Evolutionary conservation across 2,888 invertebrate species (phyloP).

Genomic region (Malthinus seriepunctatus): DNA sequence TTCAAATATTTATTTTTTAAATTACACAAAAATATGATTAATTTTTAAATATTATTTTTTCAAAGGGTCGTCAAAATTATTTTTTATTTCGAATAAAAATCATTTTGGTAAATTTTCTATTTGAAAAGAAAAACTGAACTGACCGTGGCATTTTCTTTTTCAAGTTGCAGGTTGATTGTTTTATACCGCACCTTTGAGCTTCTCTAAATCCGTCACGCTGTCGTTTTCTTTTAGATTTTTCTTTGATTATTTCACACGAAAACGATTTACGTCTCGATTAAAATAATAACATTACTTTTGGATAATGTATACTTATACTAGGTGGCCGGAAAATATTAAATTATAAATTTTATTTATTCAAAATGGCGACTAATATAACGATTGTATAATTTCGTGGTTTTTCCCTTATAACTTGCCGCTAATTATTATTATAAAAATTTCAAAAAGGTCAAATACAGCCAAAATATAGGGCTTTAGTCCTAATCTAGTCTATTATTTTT

Average conservation of each 20-base stretch:
- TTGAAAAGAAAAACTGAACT: conserved; percentile 29
- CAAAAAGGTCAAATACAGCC: no score
- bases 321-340: no score
- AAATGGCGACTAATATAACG: no score
- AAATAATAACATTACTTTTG: not conserved
- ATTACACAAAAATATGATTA: not conserved
- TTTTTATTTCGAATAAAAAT: not conserved
- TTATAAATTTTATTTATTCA: no score
- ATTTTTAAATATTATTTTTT: not conserved
- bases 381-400: no score
- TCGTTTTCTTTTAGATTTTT: conserved; percentile 24
- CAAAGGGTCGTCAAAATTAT: no score
- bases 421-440: no score
- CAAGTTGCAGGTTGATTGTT: conserved; percentile 36
- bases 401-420: no score
- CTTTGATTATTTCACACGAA: conserved; percentile 7
- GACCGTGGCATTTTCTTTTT: conserved; percentile 40
- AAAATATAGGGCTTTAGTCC: no score
- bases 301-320: no score
- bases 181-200: conserved; percentile 40
- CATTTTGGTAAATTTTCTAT: not conserved
- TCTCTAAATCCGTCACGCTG: conserved; percentile 39
- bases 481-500: no score
- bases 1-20: conserved; percentile 1
- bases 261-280: not conserved